These are phyloP conservation scores for Caenorhabditis afra DNA, from an alignment of 2,888 invertebrate genomes.

Conservation along the genomic window DNA sequence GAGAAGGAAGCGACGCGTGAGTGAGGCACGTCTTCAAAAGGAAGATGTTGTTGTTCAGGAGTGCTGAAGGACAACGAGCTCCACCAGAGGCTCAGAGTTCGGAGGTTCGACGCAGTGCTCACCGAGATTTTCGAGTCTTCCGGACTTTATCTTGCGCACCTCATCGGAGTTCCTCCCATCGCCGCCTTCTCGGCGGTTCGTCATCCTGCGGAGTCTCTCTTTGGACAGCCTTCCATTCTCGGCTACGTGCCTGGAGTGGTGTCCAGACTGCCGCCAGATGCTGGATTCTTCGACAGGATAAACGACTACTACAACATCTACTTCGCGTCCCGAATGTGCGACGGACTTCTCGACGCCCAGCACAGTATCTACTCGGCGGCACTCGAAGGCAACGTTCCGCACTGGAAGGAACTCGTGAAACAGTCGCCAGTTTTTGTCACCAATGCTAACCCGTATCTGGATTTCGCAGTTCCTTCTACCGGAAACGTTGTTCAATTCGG, in stretches of 20 bases:
- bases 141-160: conserved; percentile 26
- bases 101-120: conserved; percentile 33
- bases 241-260: conserved; percentile 23
- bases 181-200: conserved; percentile 35
- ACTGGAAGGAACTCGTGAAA: conserved; percentile 27
- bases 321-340: conserved; percentile 15
- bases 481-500: neutral
- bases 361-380: conserved; percentile 6
- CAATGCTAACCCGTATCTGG: conserved; percentile 31
- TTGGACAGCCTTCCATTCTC: conserved; percentile 21
- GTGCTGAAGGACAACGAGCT: conserved; percentile 19
- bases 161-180: conserved; percentile 24
- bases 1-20: conserved; percentile 13
- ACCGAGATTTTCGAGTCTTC: conserved; percentile 28
- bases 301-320: conserved; percentile 17
- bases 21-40: too few relatives aligned
- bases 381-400: conserved; percentile 22
- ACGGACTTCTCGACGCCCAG: conserved; percentile 19
- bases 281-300: conserved; percentile 36
- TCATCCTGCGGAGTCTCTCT: neutral
- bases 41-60: conserved; percentile 21
- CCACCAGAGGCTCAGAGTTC: conserved; percentile 3
- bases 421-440: conserved; percentile 27
- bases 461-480: neutral
- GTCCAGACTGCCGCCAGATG: conserved; percentile 11